A percentile compares a stretch with the other conserved stretches of the same genome.
phyloP scores from a whole-genome alignment of 2,888 invertebrate genomes.

The Andricus curvator region DNA sequence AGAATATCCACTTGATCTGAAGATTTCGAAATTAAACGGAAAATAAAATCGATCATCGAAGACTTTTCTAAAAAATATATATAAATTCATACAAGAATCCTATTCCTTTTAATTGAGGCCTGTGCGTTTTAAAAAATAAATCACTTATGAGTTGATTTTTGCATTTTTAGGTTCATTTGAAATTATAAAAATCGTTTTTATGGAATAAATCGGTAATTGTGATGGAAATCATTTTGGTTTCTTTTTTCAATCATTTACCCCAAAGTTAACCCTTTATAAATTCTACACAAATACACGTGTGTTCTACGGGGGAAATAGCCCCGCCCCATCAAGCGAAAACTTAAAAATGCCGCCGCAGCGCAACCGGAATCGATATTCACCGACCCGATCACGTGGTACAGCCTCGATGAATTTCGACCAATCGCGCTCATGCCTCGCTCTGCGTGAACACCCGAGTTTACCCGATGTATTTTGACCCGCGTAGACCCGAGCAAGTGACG shows the following conservation, averaged over 20 bases:
- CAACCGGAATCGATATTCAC: constrained; percentile 88
- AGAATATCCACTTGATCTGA: no score
- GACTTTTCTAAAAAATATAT: no score
- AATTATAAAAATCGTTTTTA: neutral
- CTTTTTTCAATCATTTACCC: constrained; percentile 11
- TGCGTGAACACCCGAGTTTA: constrained; percentile 58
- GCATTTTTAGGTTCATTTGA: neutral
- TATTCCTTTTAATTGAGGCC: no score
- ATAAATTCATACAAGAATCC: no score
- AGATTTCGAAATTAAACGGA: no score
- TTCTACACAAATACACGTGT: constrained; percentile 38
- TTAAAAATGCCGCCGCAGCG: constrained; percentile 91
- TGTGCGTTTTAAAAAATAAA: neutral
- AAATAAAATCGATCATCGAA: no score
- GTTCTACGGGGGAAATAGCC: constrained; percentile 63
- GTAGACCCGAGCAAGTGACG: constrained; percentile 13
- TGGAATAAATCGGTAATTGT: neutral
- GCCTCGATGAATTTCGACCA: constrained; percentile 69
- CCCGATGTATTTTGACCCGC: constrained; percentile 8
- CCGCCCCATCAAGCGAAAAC: constrained; percentile 79
- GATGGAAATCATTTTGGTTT: neutral
- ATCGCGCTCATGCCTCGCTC: constrained; percentile 63
- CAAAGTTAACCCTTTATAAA: constrained; percentile 40
- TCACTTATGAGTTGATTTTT: neutral
- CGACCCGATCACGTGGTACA: constrained; percentile 80